Conservation (phyloP, 2,113 vertebrate genomes). For the Bettongia penicillata region DNA sequence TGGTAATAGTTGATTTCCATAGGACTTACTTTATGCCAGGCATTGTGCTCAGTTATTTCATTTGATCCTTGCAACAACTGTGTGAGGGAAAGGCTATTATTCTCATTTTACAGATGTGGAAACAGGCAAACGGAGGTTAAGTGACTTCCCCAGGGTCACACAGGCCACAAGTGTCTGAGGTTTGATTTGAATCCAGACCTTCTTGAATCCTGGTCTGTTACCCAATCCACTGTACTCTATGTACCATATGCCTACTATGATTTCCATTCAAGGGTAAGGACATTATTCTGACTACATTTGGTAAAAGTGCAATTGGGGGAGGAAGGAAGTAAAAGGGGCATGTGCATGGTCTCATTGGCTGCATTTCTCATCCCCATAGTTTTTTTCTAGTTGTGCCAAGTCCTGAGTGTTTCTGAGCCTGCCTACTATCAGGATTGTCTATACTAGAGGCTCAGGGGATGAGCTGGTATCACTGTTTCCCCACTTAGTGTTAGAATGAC, state of each 20-base stretch:
- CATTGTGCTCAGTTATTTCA: background rate
- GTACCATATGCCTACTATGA: background rate
- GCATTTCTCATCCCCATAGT: background rate
- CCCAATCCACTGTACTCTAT: background rate
- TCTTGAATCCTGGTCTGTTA: background rate
- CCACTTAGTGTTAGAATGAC: background rate
- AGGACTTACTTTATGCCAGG: background rate
- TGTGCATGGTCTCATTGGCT: background rate
- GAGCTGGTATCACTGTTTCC: background rate
- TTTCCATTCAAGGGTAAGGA: background rate
- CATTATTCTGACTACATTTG: background rate
- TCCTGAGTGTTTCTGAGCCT: background rate
- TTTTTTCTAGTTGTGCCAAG: background rate
- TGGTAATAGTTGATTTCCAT: background rate
- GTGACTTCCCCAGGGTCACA: background rate
- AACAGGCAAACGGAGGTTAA: background rate
- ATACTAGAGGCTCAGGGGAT: background rate
- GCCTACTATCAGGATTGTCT: background rate
- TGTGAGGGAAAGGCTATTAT: background rate
- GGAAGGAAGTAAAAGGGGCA: background rate
- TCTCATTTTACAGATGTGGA: constrained; percentile 3
- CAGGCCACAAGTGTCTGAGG: background rate
- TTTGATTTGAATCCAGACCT: background rate
- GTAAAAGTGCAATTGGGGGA: background rate
- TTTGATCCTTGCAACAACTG: background rate